phyloP scores from a whole-genome alignment of 1,140 invertebrate genomes.

The Drosophila subpulchrella region DNA sequence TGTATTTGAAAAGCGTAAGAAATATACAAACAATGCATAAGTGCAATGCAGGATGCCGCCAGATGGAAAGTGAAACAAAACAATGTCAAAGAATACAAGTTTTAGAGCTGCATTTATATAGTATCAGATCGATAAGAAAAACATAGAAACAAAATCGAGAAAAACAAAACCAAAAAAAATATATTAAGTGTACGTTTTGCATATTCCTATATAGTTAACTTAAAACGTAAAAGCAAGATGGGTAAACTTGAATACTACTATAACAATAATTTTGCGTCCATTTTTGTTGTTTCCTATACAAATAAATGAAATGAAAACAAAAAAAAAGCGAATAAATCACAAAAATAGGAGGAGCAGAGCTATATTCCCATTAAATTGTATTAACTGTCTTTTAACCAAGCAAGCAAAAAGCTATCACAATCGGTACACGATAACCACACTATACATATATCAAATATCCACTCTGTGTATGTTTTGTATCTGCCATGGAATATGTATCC shows the following conservation, averaged over 20 bases:
- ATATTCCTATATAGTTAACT: slow-evolving; percentile 80
- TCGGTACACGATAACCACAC: slow-evolving; percentile 22
- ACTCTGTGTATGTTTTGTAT: slow-evolving; percentile 65
- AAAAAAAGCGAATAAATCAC: slow-evolving; percentile 16
- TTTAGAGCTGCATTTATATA: slow-evolving; percentile 83
- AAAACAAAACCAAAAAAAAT: slow-evolving; percentile 33
- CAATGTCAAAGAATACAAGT: slow-evolving; percentile 57
- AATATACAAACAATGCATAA: slow-evolving; percentile 30
- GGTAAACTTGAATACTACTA: slow-evolving; percentile 52
- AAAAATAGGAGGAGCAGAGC: slow-evolving; percentile 6
- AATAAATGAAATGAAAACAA: slow-evolving; percentile 21
- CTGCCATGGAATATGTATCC: slow-evolving; percentile 43
- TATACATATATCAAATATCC: slow-evolving; percentile 35
- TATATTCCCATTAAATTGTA: slow-evolving; percentile 25
- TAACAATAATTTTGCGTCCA: slow-evolving; percentile 81
- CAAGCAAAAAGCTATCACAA: slow-evolving; percentile 19
- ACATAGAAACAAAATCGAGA: slow-evolving; percentile 21
- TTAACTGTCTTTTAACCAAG: slow-evolving; percentile 40
- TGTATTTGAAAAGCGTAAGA: slow-evolving; percentile 61
- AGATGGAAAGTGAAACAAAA: slow-evolving; percentile 20
- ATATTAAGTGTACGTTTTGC: slow-evolving; percentile 75
- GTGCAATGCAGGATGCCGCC: slow-evolving; percentile 8
- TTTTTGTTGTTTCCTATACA: slow-evolving; percentile 79
- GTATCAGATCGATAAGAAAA: slow-evolving; percentile 44
- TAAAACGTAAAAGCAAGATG: slow-evolving; percentile 57